Evolutionary conservation across 2,888 invertebrate genomes (phyloP).

Genomic region (Cremastobaeus sp.): DNA sequence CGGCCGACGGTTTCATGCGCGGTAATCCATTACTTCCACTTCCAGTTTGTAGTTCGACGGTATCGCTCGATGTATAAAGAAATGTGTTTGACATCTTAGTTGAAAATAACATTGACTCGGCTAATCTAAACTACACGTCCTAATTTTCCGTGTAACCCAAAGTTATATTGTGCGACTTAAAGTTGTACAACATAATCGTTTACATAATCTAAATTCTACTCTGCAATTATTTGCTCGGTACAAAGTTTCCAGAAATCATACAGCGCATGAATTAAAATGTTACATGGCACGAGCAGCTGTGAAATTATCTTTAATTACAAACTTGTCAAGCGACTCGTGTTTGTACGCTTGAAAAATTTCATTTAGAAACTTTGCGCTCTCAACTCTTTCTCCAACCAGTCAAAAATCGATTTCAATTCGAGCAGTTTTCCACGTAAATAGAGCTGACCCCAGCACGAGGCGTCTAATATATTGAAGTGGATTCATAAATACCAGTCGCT

Average conservation of each 20-base stretch:
- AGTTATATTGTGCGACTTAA: conserved; percentile 51
- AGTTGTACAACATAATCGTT: conserved; percentile 51
- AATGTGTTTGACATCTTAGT: conserved; percentile 32
- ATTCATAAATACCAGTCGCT: conserved; percentile 30
- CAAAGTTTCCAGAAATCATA: conserved; percentile 44
- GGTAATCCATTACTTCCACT: no score
- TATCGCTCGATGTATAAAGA: no score
- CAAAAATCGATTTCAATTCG: conserved; percentile 36
- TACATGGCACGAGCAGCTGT: conserved; percentile 10
- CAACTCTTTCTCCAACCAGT: not conserved
- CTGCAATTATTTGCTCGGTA: conserved; percentile 29
- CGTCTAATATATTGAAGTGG: conserved; percentile 41
- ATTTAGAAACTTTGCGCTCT: not conserved
- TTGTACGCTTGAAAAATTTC: no score
- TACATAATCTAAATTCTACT: conserved; percentile 43
- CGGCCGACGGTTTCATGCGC: no score
- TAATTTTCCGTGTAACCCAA: conserved; percentile 37
- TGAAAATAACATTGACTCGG: conserved; percentile 36
- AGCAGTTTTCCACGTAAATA: conserved; percentile 24
- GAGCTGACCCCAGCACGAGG: conserved; percentile 29
- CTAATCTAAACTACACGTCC: conserved; percentile 39
- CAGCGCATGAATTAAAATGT: conserved; percentile 35
- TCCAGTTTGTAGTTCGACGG: no score
- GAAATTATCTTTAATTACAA: conserved; percentile 40
- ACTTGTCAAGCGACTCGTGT: conserved; percentile 9